phyloP scores from a whole-genome alignment of 2,113 vertebrate genomes.

The Clarias magur region DNA sequence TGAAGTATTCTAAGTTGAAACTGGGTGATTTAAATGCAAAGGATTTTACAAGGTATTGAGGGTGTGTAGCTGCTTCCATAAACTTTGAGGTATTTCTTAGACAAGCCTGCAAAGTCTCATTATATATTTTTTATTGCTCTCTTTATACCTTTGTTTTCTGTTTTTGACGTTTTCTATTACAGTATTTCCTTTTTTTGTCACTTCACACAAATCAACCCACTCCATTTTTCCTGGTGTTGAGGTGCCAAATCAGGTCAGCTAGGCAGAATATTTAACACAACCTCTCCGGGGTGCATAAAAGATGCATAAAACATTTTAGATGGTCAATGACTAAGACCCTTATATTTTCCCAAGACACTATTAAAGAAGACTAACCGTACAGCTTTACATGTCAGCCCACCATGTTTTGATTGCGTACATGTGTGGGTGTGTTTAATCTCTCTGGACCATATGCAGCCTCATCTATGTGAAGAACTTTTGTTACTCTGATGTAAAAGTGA shows the following conservation, averaged over 20 bases:
- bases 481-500: neutral
- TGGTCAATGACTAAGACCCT: constrained; percentile 26
- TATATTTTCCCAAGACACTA: constrained; percentile 31
- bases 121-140: neutral
- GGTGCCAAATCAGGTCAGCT: constrained; percentile 44
- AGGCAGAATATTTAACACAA: constrained; percentile 29
- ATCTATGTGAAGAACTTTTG: constrained; percentile 3
- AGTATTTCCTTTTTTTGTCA: neutral
- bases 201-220: neutral
- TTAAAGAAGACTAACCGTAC: neutral
- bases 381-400: constrained; percentile 17
- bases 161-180: neutral
- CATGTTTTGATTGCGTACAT: constrained; percentile 28
- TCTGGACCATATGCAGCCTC: neutral
- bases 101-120: neutral
- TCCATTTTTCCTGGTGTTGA: neutral
- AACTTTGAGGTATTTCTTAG: constrained; percentile 5
- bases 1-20: neutral
- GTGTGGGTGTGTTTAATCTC: neutral
- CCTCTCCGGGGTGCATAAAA: constrained; percentile 49
- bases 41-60: constrained; percentile 10
- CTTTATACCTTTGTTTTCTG: neutral
- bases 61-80: neutral
- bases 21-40: neutral
- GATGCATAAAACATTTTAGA: constrained; percentile 49